Percentiles rank a stretch among this genome's conserved stretches.
Conservation (phyloP, 2,113 vertebrate species). For the Lagopus leucura region DNA sequence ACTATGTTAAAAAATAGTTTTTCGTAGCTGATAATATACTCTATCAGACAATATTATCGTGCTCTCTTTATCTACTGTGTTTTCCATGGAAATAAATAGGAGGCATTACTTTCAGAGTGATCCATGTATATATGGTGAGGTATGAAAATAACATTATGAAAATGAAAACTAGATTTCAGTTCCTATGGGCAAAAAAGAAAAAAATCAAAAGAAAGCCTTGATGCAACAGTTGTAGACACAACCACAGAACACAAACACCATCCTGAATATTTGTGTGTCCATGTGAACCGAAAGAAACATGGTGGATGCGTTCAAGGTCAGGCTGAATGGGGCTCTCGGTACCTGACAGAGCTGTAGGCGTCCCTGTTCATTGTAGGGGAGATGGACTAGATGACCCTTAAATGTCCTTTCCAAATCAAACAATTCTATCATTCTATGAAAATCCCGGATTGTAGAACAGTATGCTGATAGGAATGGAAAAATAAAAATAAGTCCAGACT, state of each 20-base stretch:
- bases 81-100: no score
- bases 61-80: no score
- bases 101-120: no score
- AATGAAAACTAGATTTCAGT: neutral
- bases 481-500: fast-evolving
- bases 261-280: fast-evolving
- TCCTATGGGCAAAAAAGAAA: neutral
- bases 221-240: neutral
- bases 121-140: neutral
- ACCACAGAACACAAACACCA: fast-evolving
- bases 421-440: neutral
- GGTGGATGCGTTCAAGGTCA: no score
- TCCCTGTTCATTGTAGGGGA: no score
- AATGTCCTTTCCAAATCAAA: no score
- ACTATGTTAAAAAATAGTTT: no score
- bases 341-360: no score
- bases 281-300: neutral
- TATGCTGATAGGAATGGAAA: neutral
- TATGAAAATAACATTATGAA: neutral
- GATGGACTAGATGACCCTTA: no score
- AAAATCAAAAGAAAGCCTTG: neutral
- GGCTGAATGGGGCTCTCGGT: no score
- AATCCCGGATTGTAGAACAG: neutral
- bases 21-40: no score
- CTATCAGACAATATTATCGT: no score